Conservation (phyloP, 2,797 vertebrate species). For the Sebastes steindachneri region DNA sequence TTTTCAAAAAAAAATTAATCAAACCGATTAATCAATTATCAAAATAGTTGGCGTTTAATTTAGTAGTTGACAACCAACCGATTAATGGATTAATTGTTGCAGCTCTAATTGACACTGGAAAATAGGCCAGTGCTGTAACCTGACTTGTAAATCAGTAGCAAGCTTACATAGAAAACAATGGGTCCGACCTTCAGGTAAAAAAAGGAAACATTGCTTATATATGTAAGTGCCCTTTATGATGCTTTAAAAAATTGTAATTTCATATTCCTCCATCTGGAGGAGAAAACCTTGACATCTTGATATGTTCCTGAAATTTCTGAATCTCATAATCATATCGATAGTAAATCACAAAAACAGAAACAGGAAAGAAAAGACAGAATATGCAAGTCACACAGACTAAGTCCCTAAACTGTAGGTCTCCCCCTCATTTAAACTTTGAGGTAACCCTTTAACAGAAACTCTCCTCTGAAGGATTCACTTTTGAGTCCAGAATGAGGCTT, state of each 20-base stretch:
- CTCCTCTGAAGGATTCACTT: conserved; percentile 20
- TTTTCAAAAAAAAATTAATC: too few relatives aligned
- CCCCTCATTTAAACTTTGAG: not conserved
- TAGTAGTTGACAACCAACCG: too few relatives aligned
- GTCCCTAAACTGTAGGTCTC: not conserved
- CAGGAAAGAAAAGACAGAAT: not conserved
- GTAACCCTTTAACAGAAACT: conserved; percentile 1
- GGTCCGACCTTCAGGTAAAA: not conserved
- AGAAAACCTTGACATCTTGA: not conserved
- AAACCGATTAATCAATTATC: too few relatives aligned
- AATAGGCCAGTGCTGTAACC: not conserved
- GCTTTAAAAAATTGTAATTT: not conserved
- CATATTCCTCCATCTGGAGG: not conserved
- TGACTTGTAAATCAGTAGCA: not conserved
- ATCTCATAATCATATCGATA: too few relatives aligned
- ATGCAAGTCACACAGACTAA: not conserved
- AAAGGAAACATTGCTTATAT: not conserved
- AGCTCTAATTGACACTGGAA: not conserved
- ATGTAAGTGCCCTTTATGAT: not conserved
- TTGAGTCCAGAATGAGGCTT: conserved; percentile 28
- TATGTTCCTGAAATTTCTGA: not conserved
- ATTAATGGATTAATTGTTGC: too few relatives aligned
- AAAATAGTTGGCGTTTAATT: too few relatives aligned
- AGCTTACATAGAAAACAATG: not conserved
- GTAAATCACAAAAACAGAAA: not conserved